These are phyloP conservation scores for Lepidurus couesii DNA, from an alignment of 1,140 invertebrate species.

Conservation along the genomic window DNA sequence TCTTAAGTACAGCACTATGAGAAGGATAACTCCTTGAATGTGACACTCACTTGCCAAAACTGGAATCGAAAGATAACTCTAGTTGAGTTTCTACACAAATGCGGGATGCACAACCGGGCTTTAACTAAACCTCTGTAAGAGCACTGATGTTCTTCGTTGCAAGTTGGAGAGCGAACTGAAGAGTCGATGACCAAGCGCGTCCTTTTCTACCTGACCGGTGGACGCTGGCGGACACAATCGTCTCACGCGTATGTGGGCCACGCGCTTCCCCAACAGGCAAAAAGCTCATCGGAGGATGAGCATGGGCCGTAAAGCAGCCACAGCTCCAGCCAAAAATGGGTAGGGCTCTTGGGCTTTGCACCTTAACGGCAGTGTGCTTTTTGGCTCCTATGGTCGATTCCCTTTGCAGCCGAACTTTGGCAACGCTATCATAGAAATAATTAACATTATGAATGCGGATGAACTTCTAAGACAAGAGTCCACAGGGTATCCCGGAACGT, in stretches of 20 bases:
- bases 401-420: neutral
- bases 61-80: too few relatives aligned
- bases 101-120: neutral
- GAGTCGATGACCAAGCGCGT: constrained; percentile 12
- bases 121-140: neutral
- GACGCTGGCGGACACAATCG: constrained; percentile 16
- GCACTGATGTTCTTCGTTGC: neutral
- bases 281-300: neutral
- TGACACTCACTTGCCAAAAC: neutral
- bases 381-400: neutral
- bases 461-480: too few relatives aligned
- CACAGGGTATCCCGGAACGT: too few relatives aligned
- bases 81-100: neutral
- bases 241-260: constrained; percentile 20
- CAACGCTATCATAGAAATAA: neutral
- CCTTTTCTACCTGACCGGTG: constrained; percentile 4
- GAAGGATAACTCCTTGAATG: neutral
- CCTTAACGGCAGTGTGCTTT: constrained; percentile 6
- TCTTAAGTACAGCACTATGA: neutral
- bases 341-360: constrained; percentile 13
- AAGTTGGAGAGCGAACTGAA: constrained; percentile 19
- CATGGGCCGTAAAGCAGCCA: neutral
- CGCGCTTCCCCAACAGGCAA: constrained; percentile 20
- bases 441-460: neutral
- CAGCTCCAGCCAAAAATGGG: neutral